Base-by-base conservation (phyloP, 2,888 invertebrate genomes). In the Unio delphinus region DNA sequence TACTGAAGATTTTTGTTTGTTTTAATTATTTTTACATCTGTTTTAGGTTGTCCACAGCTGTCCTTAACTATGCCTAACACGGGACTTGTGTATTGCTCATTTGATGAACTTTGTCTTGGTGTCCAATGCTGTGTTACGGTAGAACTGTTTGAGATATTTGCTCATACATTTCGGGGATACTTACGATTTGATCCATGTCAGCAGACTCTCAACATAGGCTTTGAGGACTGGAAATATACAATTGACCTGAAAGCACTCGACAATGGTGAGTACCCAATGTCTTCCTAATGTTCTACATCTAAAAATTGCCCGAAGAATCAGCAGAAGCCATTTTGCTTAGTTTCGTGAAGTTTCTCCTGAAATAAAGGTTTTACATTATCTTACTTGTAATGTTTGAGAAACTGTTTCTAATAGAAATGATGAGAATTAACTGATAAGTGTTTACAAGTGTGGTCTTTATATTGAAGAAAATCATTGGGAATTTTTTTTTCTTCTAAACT, bases 61-160 rank as follows among this genome's bases (percentile, higher is more conserved):
- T 66, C 80, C 18, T 63, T 80, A 55, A 66, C 67, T 1, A 66
- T 85, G 68, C 83, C 84, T 11, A 69, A 76, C 26, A 68, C 75
- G 4, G 45, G 56, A 5, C 4, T 58, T 7, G 45, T 85, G 15
- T 80, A 79, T 70, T 85, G 85, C 67, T 77, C 76, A 5, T 73
- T 83, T 67, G 82, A 84, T 61, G 69, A 76, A 28, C 75, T 76
- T 57, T 85, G 85, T 64, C 70, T 84, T 63, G 83, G 82, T 7
- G 66, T 85, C 17, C 82, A 85, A 58, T 85, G 85, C 61, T 85
- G 85, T 70, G 67, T 80, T 28, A 79, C 80, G 26, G 65, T 84
- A 2, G 82, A 84, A 65, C 69, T 81, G 26, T 71, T 78, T n/a
- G 68, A 72, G 28, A 76, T 85, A 61, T 80, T 83, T 63, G 72